phyloP scores from a whole-genome alignment of 1,140 invertebrate species.

The Asobara japonica region DNA sequence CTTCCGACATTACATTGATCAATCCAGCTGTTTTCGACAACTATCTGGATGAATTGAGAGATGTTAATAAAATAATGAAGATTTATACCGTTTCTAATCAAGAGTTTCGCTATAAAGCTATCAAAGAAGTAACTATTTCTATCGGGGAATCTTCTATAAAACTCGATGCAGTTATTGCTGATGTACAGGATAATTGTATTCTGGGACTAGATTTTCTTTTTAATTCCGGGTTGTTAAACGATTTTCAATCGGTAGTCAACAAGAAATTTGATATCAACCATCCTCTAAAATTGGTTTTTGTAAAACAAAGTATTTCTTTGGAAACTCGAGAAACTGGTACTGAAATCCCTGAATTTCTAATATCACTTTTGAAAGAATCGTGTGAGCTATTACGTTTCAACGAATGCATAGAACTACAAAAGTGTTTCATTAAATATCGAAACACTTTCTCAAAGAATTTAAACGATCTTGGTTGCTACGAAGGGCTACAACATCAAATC shows the following conservation, averaged over 20 bases:
- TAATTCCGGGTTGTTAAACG: background rate
- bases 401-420: background rate
- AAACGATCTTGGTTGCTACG: conserved; percentile 7
- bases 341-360: background rate
- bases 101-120: background rate
- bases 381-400: background rate
- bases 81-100: background rate
- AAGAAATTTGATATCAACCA: background rate
- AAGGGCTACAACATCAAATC: conserved; percentile 19
- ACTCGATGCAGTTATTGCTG: background rate
- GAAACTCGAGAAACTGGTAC: no score
- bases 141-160: background rate
- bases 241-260: background rate
- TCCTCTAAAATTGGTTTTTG: background rate
- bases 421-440: background rate
- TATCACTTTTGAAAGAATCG: background rate
- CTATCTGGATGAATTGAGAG: background rate
- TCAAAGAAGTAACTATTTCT: background rate
- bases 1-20: background rate
- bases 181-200: background rate
- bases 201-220: background rate
- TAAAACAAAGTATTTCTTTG: background rate
- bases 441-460: background rate
- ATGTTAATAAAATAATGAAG: background rate
- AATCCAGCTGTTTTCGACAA: background rate